A percentile compares a stretch with the other conserved stretches of the same genome.
Evolutionary conservation across 2,888 invertebrate genomes (phyloP).

Genomic region (Andrena flavipes): DNA sequence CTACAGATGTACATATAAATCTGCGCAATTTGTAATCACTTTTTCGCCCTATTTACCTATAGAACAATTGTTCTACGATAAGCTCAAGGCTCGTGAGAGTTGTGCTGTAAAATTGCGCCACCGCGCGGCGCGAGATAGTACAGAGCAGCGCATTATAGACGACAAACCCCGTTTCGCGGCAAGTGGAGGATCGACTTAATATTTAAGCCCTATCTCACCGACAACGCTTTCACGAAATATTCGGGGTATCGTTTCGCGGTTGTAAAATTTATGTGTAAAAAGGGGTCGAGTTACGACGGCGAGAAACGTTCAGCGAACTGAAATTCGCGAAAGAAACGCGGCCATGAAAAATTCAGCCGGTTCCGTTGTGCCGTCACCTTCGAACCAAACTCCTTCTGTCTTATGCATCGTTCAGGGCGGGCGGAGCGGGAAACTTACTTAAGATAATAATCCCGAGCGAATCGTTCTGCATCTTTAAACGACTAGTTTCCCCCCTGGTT

Average conservation of each 20-base stretch:
- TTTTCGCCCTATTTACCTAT: background rate
- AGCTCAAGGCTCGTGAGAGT: slow-evolving; percentile 10
- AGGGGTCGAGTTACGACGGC: background rate
- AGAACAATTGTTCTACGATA: background rate
- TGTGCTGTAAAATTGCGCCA: slow-evolving; percentile 3
- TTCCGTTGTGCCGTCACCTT: slow-evolving; percentile 18
- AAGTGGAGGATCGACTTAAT: slow-evolving; percentile 15
- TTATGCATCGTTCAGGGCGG: slow-evolving; percentile 25
- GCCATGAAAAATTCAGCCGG: slow-evolving; percentile 35
- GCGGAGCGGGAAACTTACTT: slow-evolving; percentile 43
- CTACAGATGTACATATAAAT: too few species aligned
- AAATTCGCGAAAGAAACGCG: slow-evolving; percentile 36
- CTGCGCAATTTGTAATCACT: too few species aligned
- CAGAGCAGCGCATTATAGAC: background rate
- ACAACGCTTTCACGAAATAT: slow-evolving; percentile 17
- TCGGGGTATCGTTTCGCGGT: slow-evolving; percentile 3
- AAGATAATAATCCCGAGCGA: slow-evolving; percentile 30
- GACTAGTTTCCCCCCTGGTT: background rate
- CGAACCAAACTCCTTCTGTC: slow-evolving; percentile 31
- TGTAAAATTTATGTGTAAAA: slow-evolving; percentile 28
- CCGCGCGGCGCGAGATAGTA: background rate
- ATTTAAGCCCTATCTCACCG: slow-evolving; percentile 28
- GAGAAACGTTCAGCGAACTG: slow-evolving; percentile 24
- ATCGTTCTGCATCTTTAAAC: slow-evolving; percentile 36
- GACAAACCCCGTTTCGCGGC: slow-evolving; percentile 11